Evolutionary conservation across 2,888 invertebrate species (phyloP).

Genomic region (Lordiphosa andalusiaca): DNA sequence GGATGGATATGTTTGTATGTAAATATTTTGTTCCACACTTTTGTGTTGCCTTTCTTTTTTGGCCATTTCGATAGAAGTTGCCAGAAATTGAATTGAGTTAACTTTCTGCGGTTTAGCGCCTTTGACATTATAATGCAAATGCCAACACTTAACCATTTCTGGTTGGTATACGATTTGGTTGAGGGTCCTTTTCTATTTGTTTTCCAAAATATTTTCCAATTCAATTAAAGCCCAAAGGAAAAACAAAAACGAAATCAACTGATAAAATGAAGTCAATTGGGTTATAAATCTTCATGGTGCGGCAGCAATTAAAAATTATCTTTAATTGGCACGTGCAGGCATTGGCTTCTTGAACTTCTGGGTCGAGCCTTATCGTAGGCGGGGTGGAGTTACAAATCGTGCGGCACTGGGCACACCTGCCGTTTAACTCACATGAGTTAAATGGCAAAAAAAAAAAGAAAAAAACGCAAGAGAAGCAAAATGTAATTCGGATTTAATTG

Average conservation of each 20-base stretch:
- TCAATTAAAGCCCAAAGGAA: slow-evolving; percentile 34
- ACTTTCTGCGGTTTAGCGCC: slow-evolving; percentile 51
- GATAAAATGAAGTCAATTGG: slow-evolving; percentile 17
- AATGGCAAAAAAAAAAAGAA: slow-evolving; percentile 18
- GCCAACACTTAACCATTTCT: slow-evolving; percentile 32
- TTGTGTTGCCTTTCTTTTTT: background rate
- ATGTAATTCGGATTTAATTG: slow-evolving; percentile 75
- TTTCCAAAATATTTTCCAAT: slow-evolving; percentile 16
- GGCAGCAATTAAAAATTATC: slow-evolving; percentile 79
- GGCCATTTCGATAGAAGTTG: slow-evolving; percentile 9
- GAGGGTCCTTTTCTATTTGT: background rate
- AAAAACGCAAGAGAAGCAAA: slow-evolving; percentile 53
- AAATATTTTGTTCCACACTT: slow-evolving; percentile 13
- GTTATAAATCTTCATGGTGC: slow-evolving; percentile 77
- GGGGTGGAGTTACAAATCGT: slow-evolving; percentile 46
- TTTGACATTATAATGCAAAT: slow-evolving; percentile 47
- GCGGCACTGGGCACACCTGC: slow-evolving; percentile 62
- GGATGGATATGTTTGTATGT: background rate
- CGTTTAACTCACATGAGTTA: slow-evolving; percentile 52
- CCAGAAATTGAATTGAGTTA: slow-evolving; percentile 50
- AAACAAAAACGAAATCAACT: slow-evolving; percentile 18
- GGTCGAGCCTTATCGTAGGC: slow-evolving; percentile 21
- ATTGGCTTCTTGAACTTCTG: slow-evolving; percentile 56
- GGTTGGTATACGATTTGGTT: slow-evolving; percentile 15
- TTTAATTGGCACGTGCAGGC: slow-evolving; percentile 77